Evolutionary conservation across 2,888 invertebrate species (phyloP), one percentile per base, ranked within the genome.

Genomic region (Teinopalpus imperialis): DNA sequence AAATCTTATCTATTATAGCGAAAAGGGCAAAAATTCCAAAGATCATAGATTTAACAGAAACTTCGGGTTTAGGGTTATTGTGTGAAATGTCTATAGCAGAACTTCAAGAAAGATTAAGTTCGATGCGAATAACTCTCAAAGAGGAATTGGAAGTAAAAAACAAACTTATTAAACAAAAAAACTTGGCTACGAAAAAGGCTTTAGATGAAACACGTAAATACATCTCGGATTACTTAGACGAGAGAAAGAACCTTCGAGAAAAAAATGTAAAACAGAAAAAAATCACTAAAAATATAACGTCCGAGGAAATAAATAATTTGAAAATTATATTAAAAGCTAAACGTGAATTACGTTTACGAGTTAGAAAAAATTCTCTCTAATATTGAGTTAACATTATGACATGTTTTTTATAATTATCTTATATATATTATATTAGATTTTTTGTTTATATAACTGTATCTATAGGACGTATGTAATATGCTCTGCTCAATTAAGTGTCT

Each of bases 81-180:
- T 90, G 91, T 66, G 92, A 93, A 78, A 92, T 93, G 92, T 92
- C 92, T 0, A 81, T 92, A 34, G 90, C 90, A 3, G 92, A 93
- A 69, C 62, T 92, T 35, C 90, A 90, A 60, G 91, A 92, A 64
- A 75, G 91, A 40, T 60, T 92, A 21, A 65, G 57, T 39, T 59
- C 81, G 13, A 70, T 90, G 55, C 91, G 90, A 67, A 78, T 90
- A 18, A 74, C 76, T 9, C 68, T 91, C 48, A 70, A 87, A 49
- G 89, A 90, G 44, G 90, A 92, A 60, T 58, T 92, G 10, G 81
- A 91, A 42, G 73, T 61, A 31, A 90, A 91, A 57, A 83, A 71
- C 50, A 66, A 67, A 40, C 31, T 51, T n/a, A 89, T 92, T 5
- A 69, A 66, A 56, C 74, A 81, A 46, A 69, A 80, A 49, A 90